phyloP scores from a whole-genome alignment of 2,888 invertebrate genomes.

The Bruchidius siliquastri region DNA sequence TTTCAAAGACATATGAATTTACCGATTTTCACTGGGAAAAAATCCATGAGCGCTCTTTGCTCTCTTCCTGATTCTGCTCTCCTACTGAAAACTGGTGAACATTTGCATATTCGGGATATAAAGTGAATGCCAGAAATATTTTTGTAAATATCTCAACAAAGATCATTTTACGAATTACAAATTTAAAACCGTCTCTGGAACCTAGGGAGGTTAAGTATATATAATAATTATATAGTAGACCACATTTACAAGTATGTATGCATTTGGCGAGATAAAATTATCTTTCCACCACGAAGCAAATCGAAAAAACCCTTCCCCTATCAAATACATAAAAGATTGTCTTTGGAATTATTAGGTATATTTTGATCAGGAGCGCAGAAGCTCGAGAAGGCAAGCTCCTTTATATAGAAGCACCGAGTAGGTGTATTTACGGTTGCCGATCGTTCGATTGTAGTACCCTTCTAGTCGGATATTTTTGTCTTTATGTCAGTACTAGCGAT shows the following conservation, averaged over 20 bases:
- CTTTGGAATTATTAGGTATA: slow-evolving; percentile 33
- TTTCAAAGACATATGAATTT: not conserved
- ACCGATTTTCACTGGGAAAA: not conserved
- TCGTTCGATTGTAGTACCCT: too few species aligned
- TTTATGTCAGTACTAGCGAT: too few species aligned
- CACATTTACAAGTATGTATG: too few species aligned
- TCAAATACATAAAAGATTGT: slow-evolving; percentile 5
- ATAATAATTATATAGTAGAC: too few species aligned
- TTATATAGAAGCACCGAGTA: not conserved
- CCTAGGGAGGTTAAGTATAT: not conserved
- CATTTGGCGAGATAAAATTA: not conserved
- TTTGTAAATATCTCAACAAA: not conserved
- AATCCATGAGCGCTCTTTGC: not conserved
- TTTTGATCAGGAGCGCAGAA: slow-evolving; percentile 23
- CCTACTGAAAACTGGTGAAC: slow-evolving; percentile 34
- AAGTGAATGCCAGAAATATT: slow-evolving; percentile 6
- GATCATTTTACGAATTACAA: not conserved
- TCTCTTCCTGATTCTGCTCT: slow-evolving; percentile 23
- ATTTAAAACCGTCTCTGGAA: not conserved
- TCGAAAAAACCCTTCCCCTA: not conserved
- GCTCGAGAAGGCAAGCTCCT: not conserved
- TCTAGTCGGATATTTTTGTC: too few species aligned
- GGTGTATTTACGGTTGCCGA: not conserved
- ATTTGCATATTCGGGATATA: slow-evolving; percentile 33
- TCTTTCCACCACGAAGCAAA: not conserved